These are phyloP conservation scores for Zygaena filipendulae DNA, from an alignment of 2,888 invertebrate species.

Conservation along the genomic window DNA sequence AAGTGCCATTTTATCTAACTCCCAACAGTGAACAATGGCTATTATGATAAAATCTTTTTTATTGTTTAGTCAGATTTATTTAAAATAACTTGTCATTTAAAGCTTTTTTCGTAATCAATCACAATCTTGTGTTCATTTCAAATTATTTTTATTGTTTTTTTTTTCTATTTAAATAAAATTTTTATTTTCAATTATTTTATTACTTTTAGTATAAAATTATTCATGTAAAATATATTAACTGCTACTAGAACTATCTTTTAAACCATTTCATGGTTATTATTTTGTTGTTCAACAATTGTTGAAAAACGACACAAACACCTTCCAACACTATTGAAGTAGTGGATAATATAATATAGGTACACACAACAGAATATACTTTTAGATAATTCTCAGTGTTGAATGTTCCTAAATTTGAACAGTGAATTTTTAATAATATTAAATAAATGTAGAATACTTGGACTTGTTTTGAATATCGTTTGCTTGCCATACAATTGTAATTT, in stretches of 20 bases:
- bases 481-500: slow-evolving; percentile 52
- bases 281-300: slow-evolving; percentile 27
- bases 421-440: too few relatives aligned
- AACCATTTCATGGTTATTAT: slow-evolving; percentile 34
- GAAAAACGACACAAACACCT: slow-evolving; percentile 42
- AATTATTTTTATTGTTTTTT: slow-evolving; percentile 31
- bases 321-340: too few relatives aligned
- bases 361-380: slow-evolving; percentile 51
- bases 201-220: too few relatives aligned
- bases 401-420: slow-evolving; percentile 65
- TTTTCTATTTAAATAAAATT: slow-evolving; percentile 26
- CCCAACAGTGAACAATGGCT: too few relatives aligned
- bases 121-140: slow-evolving; percentile 52
- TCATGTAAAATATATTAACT: too few relatives aligned
- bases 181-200: too few relatives aligned
- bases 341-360: slow-evolving; percentile 35
- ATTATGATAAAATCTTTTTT: too few relatives aligned
- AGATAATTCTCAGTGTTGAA: slow-evolving; percentile 65
- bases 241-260: too few relatives aligned
- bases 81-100: slow-evolving; percentile 32
- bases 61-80: slow-evolving; percentile 46
- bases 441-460: too few relatives aligned
- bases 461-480: too few relatives aligned
- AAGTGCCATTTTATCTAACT: slow-evolving; percentile 57
- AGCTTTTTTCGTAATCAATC: slow-evolving; percentile 41